phyloP scores from a whole-genome alignment of 2,888 invertebrate species.

The Cepaea hortensis region DNA sequence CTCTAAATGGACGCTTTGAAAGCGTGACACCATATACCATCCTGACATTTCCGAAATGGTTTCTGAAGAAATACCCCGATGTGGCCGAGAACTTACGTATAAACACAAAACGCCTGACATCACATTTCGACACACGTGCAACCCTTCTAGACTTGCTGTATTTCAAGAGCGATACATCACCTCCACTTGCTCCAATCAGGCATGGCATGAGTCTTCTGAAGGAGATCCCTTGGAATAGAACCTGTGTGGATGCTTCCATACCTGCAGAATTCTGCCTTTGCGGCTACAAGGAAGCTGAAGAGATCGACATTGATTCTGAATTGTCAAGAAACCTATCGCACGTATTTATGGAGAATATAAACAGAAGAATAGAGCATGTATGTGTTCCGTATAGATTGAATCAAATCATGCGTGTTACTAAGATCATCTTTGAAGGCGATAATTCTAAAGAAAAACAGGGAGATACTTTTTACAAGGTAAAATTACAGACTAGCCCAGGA shows the following conservation, averaged over 20 bases:
- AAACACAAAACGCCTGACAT: slow-evolving; percentile 84
- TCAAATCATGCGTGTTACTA: slow-evolving; percentile 82
- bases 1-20: slow-evolving; percentile 87
- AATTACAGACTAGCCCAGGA: slow-evolving; percentile 83
- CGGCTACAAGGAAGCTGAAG: slow-evolving; percentile 58
- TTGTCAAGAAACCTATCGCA: slow-evolving; percentile 80
- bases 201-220: neutral
- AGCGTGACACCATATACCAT: slow-evolving; percentile 90
- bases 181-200: neutral
- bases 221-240: neutral
- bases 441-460: slow-evolving; percentile 51
- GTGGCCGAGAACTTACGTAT: slow-evolving; percentile 82
- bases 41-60: slow-evolving; percentile 85
- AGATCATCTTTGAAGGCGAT: slow-evolving; percentile 68
- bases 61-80: slow-evolving; percentile 81
- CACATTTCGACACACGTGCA: slow-evolving; percentile 89
- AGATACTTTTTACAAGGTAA: slow-evolving; percentile 78
- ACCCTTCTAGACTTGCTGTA: slow-evolving; percentile 83
- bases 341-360: slow-evolving; percentile 83
- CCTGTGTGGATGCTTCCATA: slow-evolving; percentile 82
- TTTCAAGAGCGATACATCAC: slow-evolving; percentile 52
- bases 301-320: slow-evolving; percentile 70
- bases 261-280: slow-evolving; percentile 86
- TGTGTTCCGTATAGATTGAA: slow-evolving; percentile 79
- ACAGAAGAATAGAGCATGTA: slow-evolving; percentile 77